A percentile compares a stretch with the other conserved stretches of the same genome.
Evolutionary conservation across 2,888 invertebrate genomes (phyloP).

Genomic region (Dryobota labecula): DNA sequence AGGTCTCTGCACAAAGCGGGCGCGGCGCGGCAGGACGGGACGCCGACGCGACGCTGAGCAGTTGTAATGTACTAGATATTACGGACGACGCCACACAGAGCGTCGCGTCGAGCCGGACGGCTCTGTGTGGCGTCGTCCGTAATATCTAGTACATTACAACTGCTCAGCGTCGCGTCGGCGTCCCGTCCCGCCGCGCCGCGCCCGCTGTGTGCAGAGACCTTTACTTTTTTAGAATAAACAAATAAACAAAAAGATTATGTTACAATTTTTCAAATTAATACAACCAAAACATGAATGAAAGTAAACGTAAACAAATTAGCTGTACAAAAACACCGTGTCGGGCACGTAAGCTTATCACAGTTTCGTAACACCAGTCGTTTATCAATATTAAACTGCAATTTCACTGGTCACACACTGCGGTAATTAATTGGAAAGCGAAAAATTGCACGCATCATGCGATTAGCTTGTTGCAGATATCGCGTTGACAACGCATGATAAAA

Average conservation of each 20-base stretch:
- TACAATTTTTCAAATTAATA: not conserved
- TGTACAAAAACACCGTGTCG: slow-evolving; percentile 34
- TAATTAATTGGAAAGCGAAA: slow-evolving; percentile 54
- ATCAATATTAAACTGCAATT: slow-evolving; percentile 55
- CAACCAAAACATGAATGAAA: slow-evolving; percentile 30
- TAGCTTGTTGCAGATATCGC: slow-evolving; percentile 8
- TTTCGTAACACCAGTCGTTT: slow-evolving; percentile 49
- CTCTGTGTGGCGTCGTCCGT: too few relatives aligned
- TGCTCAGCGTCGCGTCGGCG: too few relatives aligned
- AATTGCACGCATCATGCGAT: slow-evolving; percentile 44
- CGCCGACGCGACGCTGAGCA: too few relatives aligned
- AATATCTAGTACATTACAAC: too few relatives aligned
- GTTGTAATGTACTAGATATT: too few relatives aligned
- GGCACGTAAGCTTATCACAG: slow-evolving; percentile 42
- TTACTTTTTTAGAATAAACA: not conserved
- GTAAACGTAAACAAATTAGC: slow-evolving; percentile 28
- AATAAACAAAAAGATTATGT: not conserved
- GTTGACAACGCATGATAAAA: slow-evolving; percentile 35
- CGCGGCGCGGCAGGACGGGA: too few relatives aligned
- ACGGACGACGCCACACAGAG: too few relatives aligned
- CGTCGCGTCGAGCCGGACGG: too few relatives aligned
- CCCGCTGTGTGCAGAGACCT: too few relatives aligned
- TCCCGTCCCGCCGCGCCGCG: too few relatives aligned
- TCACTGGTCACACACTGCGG: slow-evolving; percentile 34
- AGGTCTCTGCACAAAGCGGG: too few relatives aligned